Percentiles rank a stretch among this genome's conserved stretches.
Evolutionary conservation across 1,140 invertebrate species (phyloP).

Genomic region (Neuroterus valhalla): DNA sequence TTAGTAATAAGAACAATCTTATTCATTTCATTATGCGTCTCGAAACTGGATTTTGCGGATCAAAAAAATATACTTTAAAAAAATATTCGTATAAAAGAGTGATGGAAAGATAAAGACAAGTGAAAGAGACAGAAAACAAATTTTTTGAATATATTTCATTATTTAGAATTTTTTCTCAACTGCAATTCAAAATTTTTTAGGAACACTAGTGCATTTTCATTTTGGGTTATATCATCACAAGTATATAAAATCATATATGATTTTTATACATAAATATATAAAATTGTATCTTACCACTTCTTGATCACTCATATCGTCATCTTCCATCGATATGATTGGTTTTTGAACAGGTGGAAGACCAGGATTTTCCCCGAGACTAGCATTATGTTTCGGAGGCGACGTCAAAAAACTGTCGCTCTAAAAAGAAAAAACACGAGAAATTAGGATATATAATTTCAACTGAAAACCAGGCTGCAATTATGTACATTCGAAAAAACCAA

Average conservation of each 20-base stretch:
- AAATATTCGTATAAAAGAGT: no score
- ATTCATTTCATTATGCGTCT: no score
- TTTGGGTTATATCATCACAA: no score
- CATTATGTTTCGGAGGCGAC: constrained; percentile 59
- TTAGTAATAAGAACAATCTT: no score
- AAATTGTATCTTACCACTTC: constrained; percentile 79
- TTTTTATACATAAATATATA: constrained; percentile 25
- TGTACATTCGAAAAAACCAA: no score
- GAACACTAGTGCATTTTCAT: constrained; percentile 30
- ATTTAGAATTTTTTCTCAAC: no score
- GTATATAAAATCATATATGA: constrained; percentile 36
- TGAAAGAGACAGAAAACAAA: no score
- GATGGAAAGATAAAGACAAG: no score
- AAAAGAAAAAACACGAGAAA: constrained; percentile 34
- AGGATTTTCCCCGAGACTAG: constrained; percentile 59
- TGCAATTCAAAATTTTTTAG: constrained; percentile 11
- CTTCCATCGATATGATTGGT: constrained; percentile 95
- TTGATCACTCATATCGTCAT: constrained; percentile 92
- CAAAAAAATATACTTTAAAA: no score
- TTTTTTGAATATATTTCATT: no score
- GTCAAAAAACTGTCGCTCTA: constrained; percentile 62
- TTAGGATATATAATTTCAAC: neutral
- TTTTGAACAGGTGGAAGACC: constrained; percentile 77
- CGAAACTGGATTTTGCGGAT: no score
- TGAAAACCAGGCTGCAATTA: no score